These are phyloP conservation scores for Oryzias javanicus DNA, from an alignment of 2,113 vertebrate genomes.

Conservation along the genomic window DNA sequence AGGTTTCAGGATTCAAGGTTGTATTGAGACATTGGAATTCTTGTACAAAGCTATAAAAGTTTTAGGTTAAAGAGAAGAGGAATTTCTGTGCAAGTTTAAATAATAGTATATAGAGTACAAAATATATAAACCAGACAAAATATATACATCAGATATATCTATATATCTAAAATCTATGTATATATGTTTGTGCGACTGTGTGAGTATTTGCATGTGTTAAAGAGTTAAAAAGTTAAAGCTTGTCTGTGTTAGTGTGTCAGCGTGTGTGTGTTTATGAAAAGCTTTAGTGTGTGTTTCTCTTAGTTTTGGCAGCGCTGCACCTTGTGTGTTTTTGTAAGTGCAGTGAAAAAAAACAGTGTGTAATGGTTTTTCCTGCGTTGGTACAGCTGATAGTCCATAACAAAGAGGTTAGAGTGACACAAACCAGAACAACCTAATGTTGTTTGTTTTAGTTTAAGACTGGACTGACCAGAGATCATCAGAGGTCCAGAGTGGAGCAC, in stretches of 20 bases:
- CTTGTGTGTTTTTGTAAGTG: conserved; percentile 57
- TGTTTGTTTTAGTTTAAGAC: too few species aligned
- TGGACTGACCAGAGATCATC: conserved; percentile 43
- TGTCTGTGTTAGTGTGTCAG: conserved; percentile 48
- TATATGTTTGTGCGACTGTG: background rate
- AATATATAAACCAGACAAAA: too few species aligned
- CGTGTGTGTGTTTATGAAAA: conserved; percentile 32
- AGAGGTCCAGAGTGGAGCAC: conserved; percentile 28
- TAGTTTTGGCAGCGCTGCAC: conserved; percentile 49
- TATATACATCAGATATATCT: too few species aligned
- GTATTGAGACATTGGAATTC: too few species aligned
- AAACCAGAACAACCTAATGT: background rate
- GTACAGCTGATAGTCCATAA: conserved; percentile 62
- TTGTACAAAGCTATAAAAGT: too few species aligned
- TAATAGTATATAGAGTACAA: too few species aligned
- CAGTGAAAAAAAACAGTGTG: conserved; percentile 49
- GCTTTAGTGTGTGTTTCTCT: conserved; percentile 63
- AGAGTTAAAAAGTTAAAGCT: too few species aligned
- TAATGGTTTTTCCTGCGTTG: conserved; percentile 22
- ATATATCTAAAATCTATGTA: too few species aligned
- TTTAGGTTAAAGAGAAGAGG: too few species aligned
- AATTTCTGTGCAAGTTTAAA: too few species aligned
- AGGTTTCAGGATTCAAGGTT: too few species aligned
- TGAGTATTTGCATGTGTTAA: conserved; percentile 52
- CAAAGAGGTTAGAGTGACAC: conserved; percentile 58